These are phyloP conservation scores for Numida meleagris DNA, from an alignment of 2,113 vertebrate species.

Conservation along the genomic window DNA sequence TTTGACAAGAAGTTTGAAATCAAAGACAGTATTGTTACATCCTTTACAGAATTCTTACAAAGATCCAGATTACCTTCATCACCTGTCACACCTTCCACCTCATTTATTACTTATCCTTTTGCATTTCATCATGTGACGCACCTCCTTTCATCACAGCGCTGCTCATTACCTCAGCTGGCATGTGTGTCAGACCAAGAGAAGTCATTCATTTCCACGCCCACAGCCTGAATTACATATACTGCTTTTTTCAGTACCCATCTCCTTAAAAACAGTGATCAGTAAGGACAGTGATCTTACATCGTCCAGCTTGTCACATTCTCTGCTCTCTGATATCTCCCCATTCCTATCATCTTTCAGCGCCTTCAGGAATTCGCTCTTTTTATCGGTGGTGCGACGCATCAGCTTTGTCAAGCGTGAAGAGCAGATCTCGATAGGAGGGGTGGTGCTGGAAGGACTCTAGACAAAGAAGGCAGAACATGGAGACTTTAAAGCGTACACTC, in stretches of 20 bases:
- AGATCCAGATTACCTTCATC: neutral
- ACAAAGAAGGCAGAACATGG: neutral
- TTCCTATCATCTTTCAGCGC: constrained; percentile 94
- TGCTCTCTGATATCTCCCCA: constrained; percentile 89
- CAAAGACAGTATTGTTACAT: neutral
- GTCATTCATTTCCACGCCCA: neutral
- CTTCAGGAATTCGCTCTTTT: constrained; percentile 96
- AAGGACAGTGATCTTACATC: constrained; percentile 80
- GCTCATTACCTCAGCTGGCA: neutral
- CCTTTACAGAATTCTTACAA: neutral
- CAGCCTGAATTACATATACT: neutral
- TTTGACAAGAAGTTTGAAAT: neutral
- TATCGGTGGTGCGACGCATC: constrained; percentile 93
- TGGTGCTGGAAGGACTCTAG: constrained; percentile 93
- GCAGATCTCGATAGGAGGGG: constrained; percentile 95
- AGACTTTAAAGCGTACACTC: neutral
- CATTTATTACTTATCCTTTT: neutral
- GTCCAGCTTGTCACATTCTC: constrained; percentile 87
- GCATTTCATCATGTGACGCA: neutral
- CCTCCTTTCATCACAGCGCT: neutral
- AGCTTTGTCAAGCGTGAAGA: constrained; percentile 92
- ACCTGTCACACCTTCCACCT: neutral
- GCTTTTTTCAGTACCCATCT: neutral
- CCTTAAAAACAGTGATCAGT: neutral
- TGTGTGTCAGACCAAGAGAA: neutral